These are phyloP conservation scores for Drosophila paulistorum DNA, from an alignment of 1,140 invertebrate species.

Conservation along the genomic window DNA sequence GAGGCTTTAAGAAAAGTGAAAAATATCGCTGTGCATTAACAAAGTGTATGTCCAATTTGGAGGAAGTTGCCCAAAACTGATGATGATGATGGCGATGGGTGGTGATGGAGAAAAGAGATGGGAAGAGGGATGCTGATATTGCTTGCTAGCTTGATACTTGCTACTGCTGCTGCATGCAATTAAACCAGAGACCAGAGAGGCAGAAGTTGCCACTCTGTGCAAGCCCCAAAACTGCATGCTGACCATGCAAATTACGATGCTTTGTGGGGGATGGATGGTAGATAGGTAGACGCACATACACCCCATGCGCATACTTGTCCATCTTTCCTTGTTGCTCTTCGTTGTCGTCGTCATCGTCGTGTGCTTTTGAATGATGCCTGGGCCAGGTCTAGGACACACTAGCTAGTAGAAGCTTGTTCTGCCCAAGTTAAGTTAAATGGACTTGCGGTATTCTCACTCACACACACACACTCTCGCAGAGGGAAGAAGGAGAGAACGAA, in stretches of 20 bases:
- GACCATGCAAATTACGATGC: constrained; percentile 77
- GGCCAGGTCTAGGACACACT: constrained; percentile 22
- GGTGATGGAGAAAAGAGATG: not conserved
- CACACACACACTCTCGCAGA: constrained; percentile 46
- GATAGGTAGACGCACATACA: constrained; percentile 11
- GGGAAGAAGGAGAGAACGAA: constrained; percentile 15
- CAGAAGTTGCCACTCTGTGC: constrained; percentile 54
- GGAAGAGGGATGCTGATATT: not conserved
- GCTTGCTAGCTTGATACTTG: constrained; percentile 8
- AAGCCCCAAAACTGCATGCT: constrained; percentile 64
- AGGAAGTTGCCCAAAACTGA: constrained; percentile 67
- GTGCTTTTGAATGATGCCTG: constrained; percentile 68
- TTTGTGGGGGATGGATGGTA: not conserved
- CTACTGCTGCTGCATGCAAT: constrained; percentile 67
- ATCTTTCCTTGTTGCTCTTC: constrained; percentile 27
- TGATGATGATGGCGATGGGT: constrained; percentile 38
- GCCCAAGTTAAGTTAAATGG: constrained; percentile 79
- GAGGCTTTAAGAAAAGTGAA: constrained; percentile 41
- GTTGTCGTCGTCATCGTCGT: not conserved
- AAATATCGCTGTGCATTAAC: constrained; percentile 55
- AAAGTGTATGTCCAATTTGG: constrained; percentile 62
- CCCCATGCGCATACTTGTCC: constrained; percentile 46
- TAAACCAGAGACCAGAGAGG: constrained; percentile 56
- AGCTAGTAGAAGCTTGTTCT: constrained; percentile 17
- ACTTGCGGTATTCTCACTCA: constrained; percentile 77